Conservation (phyloP, 1,140 invertebrate species). For the Drosophila mayri region DNA sequence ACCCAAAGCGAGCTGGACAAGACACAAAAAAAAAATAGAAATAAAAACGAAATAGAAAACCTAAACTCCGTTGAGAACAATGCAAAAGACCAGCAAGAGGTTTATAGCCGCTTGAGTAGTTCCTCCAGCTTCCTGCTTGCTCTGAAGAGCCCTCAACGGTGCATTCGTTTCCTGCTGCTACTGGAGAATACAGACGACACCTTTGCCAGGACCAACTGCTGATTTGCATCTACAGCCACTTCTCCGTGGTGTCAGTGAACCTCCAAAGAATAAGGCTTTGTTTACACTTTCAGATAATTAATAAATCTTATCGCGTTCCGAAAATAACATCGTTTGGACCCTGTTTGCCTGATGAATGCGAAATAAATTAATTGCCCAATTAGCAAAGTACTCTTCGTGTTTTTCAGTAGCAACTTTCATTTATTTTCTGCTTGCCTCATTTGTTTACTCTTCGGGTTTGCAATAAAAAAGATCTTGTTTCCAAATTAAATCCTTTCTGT, state of each 20-base stretch:
- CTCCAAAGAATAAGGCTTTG: slow-evolving; percentile 11
- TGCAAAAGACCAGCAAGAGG: slow-evolving; percentile 35
- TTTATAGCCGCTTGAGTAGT: slow-evolving; percentile 60
- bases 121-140: slow-evolving; percentile 43
- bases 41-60: slow-evolving; percentile 32
- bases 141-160: slow-evolving; percentile 20
- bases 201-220: slow-evolving; percentile 11
- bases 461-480: slow-evolving; percentile 10
- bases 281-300: slow-evolving; percentile 24
- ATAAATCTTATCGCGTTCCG: slow-evolving; percentile 25
- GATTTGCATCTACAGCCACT: slow-evolving; percentile 31
- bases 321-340: slow-evolving; percentile 39
- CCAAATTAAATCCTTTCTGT: slow-evolving; percentile 38
- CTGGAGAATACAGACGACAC: slow-evolving; percentile 33
- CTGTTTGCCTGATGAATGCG: slow-evolving; percentile 26
- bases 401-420: slow-evolving; percentile 13
- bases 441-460: slow-evolving; percentile 15
- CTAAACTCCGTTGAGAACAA: slow-evolving; percentile 40
- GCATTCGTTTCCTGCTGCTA: slow-evolving; percentile 40
- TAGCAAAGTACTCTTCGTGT: slow-evolving; percentile 31
- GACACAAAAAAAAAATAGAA: slow-evolving; percentile 11
- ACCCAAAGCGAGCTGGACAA: slow-evolving; percentile 20
- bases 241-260: slow-evolving; percentile 28
- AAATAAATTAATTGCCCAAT: slow-evolving; percentile 54
- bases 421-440: slow-evolving; percentile 1